Evolutionary conservation across 1,140 invertebrate genomes (phyloP).

Genomic region (Pogonomyrmex californicus): DNA sequence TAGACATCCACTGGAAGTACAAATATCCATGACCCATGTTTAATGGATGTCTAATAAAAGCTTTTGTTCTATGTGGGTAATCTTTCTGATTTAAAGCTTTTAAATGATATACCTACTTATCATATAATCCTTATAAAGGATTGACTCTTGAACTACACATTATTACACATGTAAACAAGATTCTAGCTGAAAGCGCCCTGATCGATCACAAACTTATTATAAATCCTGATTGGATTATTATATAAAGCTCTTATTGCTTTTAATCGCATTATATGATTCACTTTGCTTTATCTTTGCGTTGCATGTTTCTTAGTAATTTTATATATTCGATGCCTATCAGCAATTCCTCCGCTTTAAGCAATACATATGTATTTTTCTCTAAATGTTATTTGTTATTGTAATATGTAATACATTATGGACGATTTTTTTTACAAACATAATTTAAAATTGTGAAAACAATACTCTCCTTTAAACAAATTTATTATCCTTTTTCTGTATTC

Average conservation of each 20-base stretch:
- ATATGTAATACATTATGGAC: neutral
- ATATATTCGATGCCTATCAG: constrained; percentile 88
- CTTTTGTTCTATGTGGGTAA: too few relatives aligned
- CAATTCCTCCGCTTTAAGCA: constrained; percentile 91
- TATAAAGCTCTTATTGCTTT: constrained; percentile 89
- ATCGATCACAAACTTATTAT: constrained; percentile 89
- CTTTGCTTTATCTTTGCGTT: constrained; percentile 60
- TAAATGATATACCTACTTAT: constrained; percentile 61
- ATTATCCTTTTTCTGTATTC: neutral
- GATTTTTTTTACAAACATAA: neutral
- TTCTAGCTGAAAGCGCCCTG: constrained; percentile 88
- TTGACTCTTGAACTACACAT: constrained; percentile 75
- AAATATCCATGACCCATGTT: too few relatives aligned
- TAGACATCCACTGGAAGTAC: too few relatives aligned
- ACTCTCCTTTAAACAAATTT: neutral
- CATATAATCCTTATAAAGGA: constrained; percentile 55
- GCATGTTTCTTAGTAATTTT: constrained; percentile 83
- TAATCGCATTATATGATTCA: constrained; percentile 71
- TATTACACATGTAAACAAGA: constrained; percentile 86
- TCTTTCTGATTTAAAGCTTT: neutral
- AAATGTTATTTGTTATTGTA: constrained; percentile 68
- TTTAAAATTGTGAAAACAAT: constrained; percentile 2
- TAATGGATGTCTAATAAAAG: too few relatives aligned
- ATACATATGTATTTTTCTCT: constrained; percentile 89
- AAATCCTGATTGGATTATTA: constrained; percentile 92